Evolutionary conservation across 1,140 invertebrate species (phyloP).

Genomic region (Dendrolimus punctatus): DNA sequence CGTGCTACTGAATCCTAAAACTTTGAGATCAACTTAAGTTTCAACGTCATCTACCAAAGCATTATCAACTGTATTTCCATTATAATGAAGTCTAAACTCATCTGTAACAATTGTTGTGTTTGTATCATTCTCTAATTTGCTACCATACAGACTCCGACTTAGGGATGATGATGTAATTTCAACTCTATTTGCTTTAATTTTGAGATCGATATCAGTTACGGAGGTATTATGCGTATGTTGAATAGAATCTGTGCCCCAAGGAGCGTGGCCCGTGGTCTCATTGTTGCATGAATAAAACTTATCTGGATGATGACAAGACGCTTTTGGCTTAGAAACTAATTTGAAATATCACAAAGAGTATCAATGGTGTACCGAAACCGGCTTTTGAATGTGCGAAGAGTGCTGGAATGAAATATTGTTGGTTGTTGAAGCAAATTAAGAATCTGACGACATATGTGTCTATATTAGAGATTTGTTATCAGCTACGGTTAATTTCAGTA

Average conservation of each 20-base stretch:
- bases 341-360: constrained; percentile 67
- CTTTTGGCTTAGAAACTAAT: constrained; percentile 67
- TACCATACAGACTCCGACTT: constrained; percentile 4
- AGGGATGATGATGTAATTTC: constrained; percentile 42
- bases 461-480: too few species aligned
- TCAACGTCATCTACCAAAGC: constrained; percentile 7
- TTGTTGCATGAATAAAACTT: constrained; percentile 64
- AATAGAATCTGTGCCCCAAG: constrained; percentile 48
- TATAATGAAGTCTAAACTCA: constrained; percentile 36
- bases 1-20: constrained; percentile 66
- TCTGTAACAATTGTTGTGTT: constrained; percentile 28
- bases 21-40: constrained; percentile 20
- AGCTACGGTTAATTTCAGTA: too few species aligned
- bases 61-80: constrained; percentile 32
- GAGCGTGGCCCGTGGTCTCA: constrained; percentile 59
- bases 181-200: constrained; percentile 40
- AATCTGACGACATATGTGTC: too few species aligned
- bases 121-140: constrained; percentile 27
- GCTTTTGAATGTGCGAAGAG: constrained; percentile 57
- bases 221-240: constrained; percentile 45
- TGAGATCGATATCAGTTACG: constrained; percentile 39
- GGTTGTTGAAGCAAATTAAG: too few species aligned
- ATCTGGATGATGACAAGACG: constrained; percentile 59
- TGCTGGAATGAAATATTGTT: constrained; percentile 21
- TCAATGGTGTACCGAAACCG: constrained; percentile 61